Evolutionary conservation across 1,140 invertebrate genomes (phyloP), one percentile per base, ranked within the genome.

Genomic region (Cardiocondyla obscurior): DNA sequence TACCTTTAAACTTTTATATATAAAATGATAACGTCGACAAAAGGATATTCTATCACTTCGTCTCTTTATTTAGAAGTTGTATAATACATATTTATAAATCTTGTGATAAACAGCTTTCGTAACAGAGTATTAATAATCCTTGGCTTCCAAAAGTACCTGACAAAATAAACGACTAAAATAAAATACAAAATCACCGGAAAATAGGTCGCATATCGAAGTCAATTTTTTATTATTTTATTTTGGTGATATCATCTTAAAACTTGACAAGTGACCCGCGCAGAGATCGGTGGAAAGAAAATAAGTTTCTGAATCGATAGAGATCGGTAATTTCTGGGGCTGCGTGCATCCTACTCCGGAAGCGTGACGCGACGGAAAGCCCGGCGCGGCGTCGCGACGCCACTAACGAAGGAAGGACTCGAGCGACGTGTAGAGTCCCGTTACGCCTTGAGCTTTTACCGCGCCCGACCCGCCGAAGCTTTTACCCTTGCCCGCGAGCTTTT

Each of bases 281-380:
- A 33, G n/a, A 36, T 4, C n/a, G 19, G 19, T 60, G 1, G 30
- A 12, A 19, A 42, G 7, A 44, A 30, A 49, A 19, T 49, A 8
- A 39, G n/a, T 16, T 12, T 25, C 16, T 3, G 28, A 19, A 33
- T 28, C 10, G 22, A 22, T 39, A 3, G 4, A n/a, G 30, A 64
- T 36, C 22, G 22, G 0, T 7, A 65, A 69, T 58, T 36, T 33
- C 12, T 14, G 33, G 28, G 8, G 19, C 7, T 22, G 14, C 46
- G 14, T 39, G 36, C 16, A 10, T 25, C 33, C 55, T 53, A 84
- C 89, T 85, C 87, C 88, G 89, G 85, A 91, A 91, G 82, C 84
- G 73, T 87, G 90, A 91, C 91, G 89, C 90, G 89, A 91, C 91
- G 85, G 85, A 85, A 89, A 89, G 84, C 87, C 76, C 81, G 87